phyloP scores from a whole-genome alignment of 2,113 vertebrate genomes.

The Egretta garzetta region DNA sequence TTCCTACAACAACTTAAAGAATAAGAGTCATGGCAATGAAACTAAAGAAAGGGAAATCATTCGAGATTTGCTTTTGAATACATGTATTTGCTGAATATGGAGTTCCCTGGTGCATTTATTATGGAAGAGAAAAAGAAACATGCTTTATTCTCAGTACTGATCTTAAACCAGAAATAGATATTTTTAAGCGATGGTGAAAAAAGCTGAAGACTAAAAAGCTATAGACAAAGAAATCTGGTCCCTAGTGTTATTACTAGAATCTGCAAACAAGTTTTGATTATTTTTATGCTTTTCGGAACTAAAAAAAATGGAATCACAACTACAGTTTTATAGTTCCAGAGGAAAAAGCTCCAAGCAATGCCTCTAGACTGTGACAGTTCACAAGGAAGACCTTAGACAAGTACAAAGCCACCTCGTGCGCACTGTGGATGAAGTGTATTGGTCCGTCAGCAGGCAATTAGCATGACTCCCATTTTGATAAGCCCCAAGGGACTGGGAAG shows the following conservation, averaged over 20 bases:
- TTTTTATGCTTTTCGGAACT: background rate
- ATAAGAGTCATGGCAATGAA: background rate
- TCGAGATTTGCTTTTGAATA: background rate
- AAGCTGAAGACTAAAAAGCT: background rate
- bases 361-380: background rate
- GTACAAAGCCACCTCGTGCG: rapidly evolving
- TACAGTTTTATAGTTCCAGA: background rate
- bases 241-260: background rate
- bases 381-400: background rate
- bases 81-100: background rate
- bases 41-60: background rate
- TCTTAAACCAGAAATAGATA: background rate
- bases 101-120: background rate
- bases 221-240: background rate
- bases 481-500: background rate
- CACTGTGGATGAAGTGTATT: rapidly evolving
- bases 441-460: background rate
- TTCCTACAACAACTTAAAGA: background rate
- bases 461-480: rapidly evolving
- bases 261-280: background rate
- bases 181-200: background rate
- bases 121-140: background rate
- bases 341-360: background rate
- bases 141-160: background rate
- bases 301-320: background rate